Percentiles rank a stretch among this genome's conserved stretches.
Conservation (phyloP, 2,797 vertebrate species). For the Dallia pectoralis region DNA sequence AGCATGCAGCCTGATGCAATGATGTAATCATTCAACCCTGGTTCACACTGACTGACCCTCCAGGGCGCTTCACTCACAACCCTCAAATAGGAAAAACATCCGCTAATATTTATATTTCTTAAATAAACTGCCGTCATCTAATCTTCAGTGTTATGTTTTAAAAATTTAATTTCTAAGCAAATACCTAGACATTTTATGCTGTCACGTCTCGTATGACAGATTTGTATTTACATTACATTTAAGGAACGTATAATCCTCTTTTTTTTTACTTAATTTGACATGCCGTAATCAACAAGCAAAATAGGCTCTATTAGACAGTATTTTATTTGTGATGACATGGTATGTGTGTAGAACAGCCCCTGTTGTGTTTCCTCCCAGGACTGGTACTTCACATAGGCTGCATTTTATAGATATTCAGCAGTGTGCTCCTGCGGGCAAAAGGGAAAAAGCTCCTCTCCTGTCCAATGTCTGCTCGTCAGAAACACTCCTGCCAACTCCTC, state of each 20-base stretch:
- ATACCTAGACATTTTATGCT: too few species aligned
- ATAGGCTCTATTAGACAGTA: not conserved
- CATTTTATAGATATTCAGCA: not conserved
- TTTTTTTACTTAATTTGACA: too few species aligned
- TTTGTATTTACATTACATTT: too few species aligned
- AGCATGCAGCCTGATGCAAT: not conserved
- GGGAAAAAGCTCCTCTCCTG: not conserved
- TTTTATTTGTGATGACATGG: not conserved
- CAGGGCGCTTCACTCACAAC: not conserved
- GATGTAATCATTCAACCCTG: not conserved
- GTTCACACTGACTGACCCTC: not conserved
- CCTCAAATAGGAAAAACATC: not conserved
- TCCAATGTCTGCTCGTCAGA: not conserved
- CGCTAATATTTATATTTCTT: not conserved
- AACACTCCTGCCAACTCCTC: not conserved
- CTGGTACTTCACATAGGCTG: not conserved
- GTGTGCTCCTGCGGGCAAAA: not conserved
- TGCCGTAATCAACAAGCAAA: too few species aligned
- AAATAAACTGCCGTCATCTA: conserved; percentile 1
- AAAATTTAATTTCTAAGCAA: conserved; percentile 11
- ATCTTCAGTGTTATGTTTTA: conserved; percentile 14
- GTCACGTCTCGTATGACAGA: too few species aligned
- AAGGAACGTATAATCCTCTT: too few species aligned
- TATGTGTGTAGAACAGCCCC: not conserved
- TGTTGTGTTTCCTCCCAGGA: not conserved